Evolutionary conservation across 2,113 vertebrate genomes (phyloP), one percentile per base, ranked within the genome.

Genomic region (Hymenochirus boettgeri): DNA sequence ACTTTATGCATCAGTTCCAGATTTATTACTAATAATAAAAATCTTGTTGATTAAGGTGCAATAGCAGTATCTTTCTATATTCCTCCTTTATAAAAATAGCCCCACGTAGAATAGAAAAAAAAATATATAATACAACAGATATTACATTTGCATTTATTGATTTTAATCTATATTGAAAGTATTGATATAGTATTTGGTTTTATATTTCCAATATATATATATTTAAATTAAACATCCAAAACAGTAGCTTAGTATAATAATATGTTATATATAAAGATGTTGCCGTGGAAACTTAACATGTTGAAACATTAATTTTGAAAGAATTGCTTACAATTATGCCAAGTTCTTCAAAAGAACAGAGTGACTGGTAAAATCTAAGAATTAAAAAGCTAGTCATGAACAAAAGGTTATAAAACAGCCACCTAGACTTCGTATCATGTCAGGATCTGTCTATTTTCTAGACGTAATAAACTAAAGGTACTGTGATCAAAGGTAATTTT

Each of bases 261-360:
- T 35, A 27, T n/a, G 24, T 25, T 53, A 23, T 53, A 7, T 35
- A 48, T 39, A 33, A 31, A 24, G 39, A 15, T 13, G 48, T 56
- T 48, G 54, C 62, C 53, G 57, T 65, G 54, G 62, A 26, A 65
- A 65, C 62, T 47, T 57, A 26, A 57, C 62, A 48, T 18, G 52
- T 27, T 35, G 10, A 35, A 35, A 35, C 33, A 11, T 57, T 57
- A 31, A 57, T 65, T 48, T 57, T 18, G 48, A 46, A 27, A 26
- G 56, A 65, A 65, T 65, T 57, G 42, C 42, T 65, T 26, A 31
- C 56, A 57, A 57, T 65, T 65, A 45, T 37, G 47, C 53, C 19
- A 15, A 19, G 25, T 19, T 48, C 27, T 57, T 57, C 42, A 65
- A 57, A n/a, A 65, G 62, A 35, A 57, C 56, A 35, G 56, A 23